These are phyloP conservation scores for Corythornis vintsioides DNA, from an alignment of 2,113 vertebrate genomes.

Conservation along the genomic window DNA sequence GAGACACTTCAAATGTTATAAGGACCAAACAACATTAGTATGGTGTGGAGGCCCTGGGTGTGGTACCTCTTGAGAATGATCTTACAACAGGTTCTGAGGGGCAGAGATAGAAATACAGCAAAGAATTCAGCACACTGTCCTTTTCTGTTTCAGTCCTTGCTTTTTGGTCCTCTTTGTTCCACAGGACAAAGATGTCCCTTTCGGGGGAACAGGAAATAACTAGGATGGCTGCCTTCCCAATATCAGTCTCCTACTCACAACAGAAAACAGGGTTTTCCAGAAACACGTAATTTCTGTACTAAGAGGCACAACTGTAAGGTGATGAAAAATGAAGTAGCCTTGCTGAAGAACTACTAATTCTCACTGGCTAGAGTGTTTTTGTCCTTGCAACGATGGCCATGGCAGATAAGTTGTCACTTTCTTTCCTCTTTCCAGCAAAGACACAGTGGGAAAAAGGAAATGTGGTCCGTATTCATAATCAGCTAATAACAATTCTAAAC, in stretches of 20 bases:
- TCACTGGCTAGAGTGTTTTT: not conserved
- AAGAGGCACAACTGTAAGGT: not conserved
- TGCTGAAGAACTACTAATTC: not conserved
- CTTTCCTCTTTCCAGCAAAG: not conserved
- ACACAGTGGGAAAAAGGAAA: not conserved
- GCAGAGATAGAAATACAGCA: fast-evolving
- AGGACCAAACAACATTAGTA: not conserved
- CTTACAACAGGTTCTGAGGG: fast-evolving
- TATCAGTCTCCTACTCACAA: fast-evolving
- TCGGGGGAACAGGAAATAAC: not conserved
- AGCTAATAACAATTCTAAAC: not conserved
- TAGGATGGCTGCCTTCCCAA: no score
- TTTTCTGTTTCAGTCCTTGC: not conserved
- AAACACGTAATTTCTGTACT: not conserved
- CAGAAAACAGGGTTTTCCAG: not conserved
- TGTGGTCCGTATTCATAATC: not conserved
- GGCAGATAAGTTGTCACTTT: not conserved
- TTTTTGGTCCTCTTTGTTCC: not conserved
- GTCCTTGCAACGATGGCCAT: no score
- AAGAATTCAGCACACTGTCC: not conserved
- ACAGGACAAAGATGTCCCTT: not conserved
- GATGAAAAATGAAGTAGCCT: not conserved
- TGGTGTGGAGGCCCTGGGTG: fast-evolving
- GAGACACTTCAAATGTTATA: fast-evolving
- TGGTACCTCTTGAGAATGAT: not conserved